Base-by-base conservation (phyloP, 2,888 invertebrate genomes). In the Mechanitis mazaeus region DNA sequence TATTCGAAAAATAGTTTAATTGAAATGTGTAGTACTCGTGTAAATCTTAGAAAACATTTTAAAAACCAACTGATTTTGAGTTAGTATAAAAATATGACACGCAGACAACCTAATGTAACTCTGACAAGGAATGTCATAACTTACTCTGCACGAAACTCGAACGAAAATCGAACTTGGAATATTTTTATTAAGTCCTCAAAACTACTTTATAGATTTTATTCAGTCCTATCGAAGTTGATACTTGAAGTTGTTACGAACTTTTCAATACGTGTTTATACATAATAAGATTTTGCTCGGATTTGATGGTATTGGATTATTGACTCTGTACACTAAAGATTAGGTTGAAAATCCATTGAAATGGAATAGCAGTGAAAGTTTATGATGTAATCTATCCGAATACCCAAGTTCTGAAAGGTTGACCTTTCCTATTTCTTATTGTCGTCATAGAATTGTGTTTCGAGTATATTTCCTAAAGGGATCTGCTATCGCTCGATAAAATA, bases 201-300 rank as follows among this genome's bases (percentile, higher is more conserved):
- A 50, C 50, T 50, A 50, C 50, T 50, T 50, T 50, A 31, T 50
- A 50, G 9, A 50, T 50, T 50, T 50, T 50, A 50, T 50, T 31
- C 31, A 50, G 50, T 50, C 31, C 50, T 11, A 50, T 50, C 50
- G 50, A 47, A 47, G 47, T 47, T 28, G 47, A 50, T 50, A 28
- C 50, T 50, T 50, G 31, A 50, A 50, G 50, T 50, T 50, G 31
- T 50, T 31, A 50, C 50, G 9, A 50, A 50, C 50, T 50, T 50
- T 50, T 31, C 50, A 50, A 50, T 50, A 50, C 50, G 50, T 50
- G 50, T 50, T 50, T 50, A 50, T 50, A 50, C 50, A 50, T 50
- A 50, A 50, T 50, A 31, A 50, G 50, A 31, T 50, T 42, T 50
- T 50, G 50, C 28, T 50, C 28, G 28, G 31, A 28, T 50, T 50